Percentiles rank a stretch among this genome's conserved stretches.
Evolutionary conservation across 2,888 invertebrate species (phyloP).

Genomic region (Pyrrhosoma nymphula): DNA sequence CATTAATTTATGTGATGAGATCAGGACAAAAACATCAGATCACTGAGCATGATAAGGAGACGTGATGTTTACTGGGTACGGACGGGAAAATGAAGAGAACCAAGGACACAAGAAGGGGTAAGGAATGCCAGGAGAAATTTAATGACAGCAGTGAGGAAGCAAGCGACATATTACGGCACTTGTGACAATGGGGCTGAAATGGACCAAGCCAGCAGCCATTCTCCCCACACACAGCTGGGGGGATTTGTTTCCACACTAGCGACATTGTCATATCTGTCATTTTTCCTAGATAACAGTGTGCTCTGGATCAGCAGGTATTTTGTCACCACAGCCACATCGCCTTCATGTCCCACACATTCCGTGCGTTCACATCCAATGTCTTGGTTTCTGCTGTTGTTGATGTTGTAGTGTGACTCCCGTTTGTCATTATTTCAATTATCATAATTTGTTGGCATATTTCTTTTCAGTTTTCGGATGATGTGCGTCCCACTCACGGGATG

Average conservation of each 20-base stretch:
- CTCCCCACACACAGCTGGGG: conserved; percentile 16
- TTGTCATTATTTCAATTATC: conserved; percentile 16
- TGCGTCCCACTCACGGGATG: conserved; percentile 59
- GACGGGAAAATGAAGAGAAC: background rate
- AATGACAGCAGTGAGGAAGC: conserved; percentile 2
- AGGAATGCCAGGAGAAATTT: background rate
- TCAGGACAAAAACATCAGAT: no score
- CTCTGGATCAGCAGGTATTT: conserved; percentile 50
- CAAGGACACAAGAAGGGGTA: background rate
- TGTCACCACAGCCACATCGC: conserved; percentile 34
- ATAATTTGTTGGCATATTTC: background rate
- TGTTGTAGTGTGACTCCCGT: conserved; percentile 65
- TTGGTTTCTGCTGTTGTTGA: conserved; percentile 64
- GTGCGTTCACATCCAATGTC: conserved; percentile 56
- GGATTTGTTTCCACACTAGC: conserved; percentile 30
- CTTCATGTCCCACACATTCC: conserved; percentile 57
- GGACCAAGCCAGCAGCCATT: conserved; percentile 14
- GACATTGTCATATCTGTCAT: conserved; percentile 30
- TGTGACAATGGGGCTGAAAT: conserved; percentile 20
- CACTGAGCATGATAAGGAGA: no score
- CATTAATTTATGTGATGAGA: no score
- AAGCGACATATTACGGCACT: conserved; percentile 16
- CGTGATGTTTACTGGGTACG: no score
- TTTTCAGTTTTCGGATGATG: conserved; percentile 52
- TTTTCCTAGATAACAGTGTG: conserved; percentile 34